These are phyloP conservation scores for Capreolus pygargus DNA, from an alignment of 2,113 vertebrate species.

Conservation along the genomic window DNA sequence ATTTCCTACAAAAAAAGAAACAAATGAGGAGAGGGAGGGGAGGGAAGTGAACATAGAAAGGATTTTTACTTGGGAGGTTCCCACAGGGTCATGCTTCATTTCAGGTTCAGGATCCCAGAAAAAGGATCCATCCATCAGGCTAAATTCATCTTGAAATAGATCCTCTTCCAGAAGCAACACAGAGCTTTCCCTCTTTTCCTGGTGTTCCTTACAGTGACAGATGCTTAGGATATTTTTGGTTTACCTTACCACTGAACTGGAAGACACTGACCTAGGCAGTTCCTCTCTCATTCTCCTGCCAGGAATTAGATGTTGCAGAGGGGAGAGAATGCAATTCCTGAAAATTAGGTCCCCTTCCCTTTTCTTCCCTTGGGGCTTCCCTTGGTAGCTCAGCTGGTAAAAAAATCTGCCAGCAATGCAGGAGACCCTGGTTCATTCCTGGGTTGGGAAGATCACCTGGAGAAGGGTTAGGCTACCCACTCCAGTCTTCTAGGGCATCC, in stretches of 20 bases:
- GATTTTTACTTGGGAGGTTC: background rate
- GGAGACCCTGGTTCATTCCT: background rate
- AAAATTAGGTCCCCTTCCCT: background rate
- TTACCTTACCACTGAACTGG: background rate
- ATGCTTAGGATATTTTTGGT: background rate
- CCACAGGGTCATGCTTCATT: background rate
- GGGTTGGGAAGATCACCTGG: rapidly evolving
- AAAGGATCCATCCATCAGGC: background rate
- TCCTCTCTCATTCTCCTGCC: background rate
- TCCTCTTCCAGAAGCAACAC: background rate
- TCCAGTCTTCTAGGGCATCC: background rate
- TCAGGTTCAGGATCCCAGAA: background rate
- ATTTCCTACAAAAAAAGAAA: background rate
- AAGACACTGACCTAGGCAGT: background rate
- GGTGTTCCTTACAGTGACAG: background rate
- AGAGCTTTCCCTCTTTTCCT: background rate
- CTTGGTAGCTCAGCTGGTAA: background rate
- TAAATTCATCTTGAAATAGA: background rate
- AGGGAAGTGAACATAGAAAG: background rate
- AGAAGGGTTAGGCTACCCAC: background rate
- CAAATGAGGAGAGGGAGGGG: background rate
- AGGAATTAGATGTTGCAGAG: background rate
- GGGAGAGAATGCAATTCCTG: background rate
- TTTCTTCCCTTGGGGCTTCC: background rate
- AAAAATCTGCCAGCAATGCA: background rate